These are phyloP conservation scores for Allobates femoralis DNA, from an alignment of 2,797 vertebrate genomes.

Conservation along the genomic window DNA sequence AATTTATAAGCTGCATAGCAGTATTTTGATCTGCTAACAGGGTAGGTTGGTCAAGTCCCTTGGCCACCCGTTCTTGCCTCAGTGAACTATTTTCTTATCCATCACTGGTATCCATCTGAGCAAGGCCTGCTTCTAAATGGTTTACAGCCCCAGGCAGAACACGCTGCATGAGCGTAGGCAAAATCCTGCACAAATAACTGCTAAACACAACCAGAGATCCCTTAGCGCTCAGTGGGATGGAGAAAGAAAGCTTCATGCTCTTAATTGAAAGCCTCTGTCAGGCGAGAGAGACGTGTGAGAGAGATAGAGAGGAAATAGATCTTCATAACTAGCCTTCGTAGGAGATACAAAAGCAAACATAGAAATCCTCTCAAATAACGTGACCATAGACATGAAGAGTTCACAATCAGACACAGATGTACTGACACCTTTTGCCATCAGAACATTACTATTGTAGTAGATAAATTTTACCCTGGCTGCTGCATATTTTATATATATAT, in stretches of 20 bases:
- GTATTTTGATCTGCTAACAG: constrained; percentile 19
- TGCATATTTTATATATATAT: too few species aligned
- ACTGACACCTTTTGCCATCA: background rate
- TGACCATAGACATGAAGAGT: background rate
- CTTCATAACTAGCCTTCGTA: constrained; percentile 5
- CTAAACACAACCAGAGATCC: constrained; percentile 53
- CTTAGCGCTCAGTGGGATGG: constrained; percentile 42
- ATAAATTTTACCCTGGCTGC: too few species aligned
- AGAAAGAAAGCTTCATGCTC: constrained; percentile 33
- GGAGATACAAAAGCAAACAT: background rate
- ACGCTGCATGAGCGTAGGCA: constrained; percentile 39
- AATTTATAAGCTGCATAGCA: background rate
- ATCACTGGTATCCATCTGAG: constrained; percentile 23
- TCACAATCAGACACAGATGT: background rate
- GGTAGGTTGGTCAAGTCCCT: constrained; percentile 4
- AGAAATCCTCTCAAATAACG: background rate
- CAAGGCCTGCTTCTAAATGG: constrained; percentile 38
- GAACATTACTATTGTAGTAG: background rate
- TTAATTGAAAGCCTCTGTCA: constrained; percentile 60
- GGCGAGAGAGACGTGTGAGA: constrained; percentile 4
- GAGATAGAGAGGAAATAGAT: constrained; percentile 8
- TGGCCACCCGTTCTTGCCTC: background rate
- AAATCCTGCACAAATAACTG: constrained; percentile 60
- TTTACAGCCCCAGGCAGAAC: constrained; percentile 57
- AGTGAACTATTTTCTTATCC: background rate